A percentile compares a stretch with the other conserved stretches of the same genome.
phyloP scores from a whole-genome alignment of 2,797 vertebrate genomes.

The Pachyuromys duprasi region DNA sequence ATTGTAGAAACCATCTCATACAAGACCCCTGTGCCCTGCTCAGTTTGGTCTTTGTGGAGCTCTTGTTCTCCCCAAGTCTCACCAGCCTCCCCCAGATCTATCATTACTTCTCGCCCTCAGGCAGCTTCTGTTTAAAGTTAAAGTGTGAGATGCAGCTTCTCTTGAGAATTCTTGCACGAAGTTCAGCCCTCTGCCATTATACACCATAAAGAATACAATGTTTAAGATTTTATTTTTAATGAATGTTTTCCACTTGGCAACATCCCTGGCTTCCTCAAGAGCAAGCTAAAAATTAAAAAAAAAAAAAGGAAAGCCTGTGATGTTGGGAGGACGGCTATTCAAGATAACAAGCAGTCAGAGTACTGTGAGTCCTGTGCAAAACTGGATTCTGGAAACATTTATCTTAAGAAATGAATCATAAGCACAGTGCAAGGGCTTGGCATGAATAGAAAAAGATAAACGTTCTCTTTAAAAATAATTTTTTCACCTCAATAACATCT shows the following conservation, averaged over 20 bases:
- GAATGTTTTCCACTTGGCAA: conserved; percentile 31
- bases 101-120: too few species aligned
- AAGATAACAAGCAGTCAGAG: conserved; percentile 79
- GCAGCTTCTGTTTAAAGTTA: not conserved
- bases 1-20: too few species aligned
- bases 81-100: too few species aligned
- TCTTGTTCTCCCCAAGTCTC: too few species aligned
- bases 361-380: conserved; percentile 80
- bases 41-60: too few species aligned
- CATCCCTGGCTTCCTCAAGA: conserved; percentile 55
- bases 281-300: conserved; percentile 36
- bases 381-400: conserved; percentile 80
- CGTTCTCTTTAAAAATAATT: conserved; percentile 24
- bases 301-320: conserved; percentile 58
- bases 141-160: not conserved
- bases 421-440: conserved; percentile 76
- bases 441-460: conserved; percentile 58
- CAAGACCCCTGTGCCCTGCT: too few species aligned
- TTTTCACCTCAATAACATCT: not conserved
- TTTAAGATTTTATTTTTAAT: conserved; percentile 47
- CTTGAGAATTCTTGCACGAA: conserved; percentile 3
- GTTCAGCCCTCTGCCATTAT: not conserved
- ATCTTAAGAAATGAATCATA: conserved; percentile 79
- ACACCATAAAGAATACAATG: conserved; percentile 5
- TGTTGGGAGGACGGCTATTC: conserved; percentile 73